Conservation (phyloP, 1,140 invertebrate genomes). For the Ganaspis sp. region DNA sequence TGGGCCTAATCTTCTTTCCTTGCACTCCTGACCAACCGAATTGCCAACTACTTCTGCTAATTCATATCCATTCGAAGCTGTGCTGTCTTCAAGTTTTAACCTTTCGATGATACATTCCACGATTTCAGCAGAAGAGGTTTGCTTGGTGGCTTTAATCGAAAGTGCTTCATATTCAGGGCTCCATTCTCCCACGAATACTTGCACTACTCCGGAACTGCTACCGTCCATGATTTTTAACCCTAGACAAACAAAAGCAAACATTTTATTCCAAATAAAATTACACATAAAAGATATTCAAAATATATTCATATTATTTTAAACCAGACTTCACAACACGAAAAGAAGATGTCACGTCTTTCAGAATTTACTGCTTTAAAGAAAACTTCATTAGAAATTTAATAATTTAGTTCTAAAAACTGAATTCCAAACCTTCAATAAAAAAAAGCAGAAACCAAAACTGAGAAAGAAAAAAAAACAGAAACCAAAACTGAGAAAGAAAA, state of each 20-base stretch:
- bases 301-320: constrained; percentile 14
- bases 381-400: too few relatives aligned
- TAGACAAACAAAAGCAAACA: constrained; percentile 44
- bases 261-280: neutral
- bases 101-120: constrained; percentile 90
- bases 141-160: constrained; percentile 93
- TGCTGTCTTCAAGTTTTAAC: constrained; percentile 82
- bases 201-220: constrained; percentile 75
- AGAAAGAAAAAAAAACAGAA: too few relatives aligned
- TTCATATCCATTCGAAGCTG: constrained; percentile 86
- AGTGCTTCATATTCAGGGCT: constrained; percentile 93
- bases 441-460: too few relatives aligned
- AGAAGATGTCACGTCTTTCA: too few relatives aligned
- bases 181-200: constrained; percentile 93
- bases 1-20: constrained; percentile 91
- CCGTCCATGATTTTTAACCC: constrained; percentile 74
- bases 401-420: too few relatives aligned
- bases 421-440: too few relatives aligned
- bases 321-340: too few relatives aligned
- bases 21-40: constrained; percentile 90
- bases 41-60: constrained; percentile 93
- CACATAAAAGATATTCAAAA: neutral
- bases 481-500: too few relatives aligned
- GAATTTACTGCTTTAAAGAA: too few relatives aligned
- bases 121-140: constrained; percentile 92